Evolutionary conservation across 2,113 vertebrate species (phyloP), one percentile per base, ranked within the genome.

Genomic region (Chrysemys picta): DNA sequence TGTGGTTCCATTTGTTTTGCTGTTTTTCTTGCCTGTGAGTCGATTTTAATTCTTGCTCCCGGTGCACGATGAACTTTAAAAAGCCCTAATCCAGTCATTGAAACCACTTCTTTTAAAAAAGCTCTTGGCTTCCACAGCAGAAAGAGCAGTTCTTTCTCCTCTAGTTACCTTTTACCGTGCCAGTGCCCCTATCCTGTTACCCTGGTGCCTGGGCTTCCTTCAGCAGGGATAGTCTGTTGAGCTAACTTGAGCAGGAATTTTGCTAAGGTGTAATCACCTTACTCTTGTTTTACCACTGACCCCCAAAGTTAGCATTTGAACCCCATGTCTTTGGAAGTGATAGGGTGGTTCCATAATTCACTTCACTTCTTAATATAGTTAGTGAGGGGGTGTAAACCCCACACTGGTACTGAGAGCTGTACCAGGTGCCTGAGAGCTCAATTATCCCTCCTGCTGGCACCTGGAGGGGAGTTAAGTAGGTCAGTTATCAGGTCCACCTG

Each of bases 1-100:
- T 97, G 59, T 92, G 87, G 65, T 79, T 94, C 25, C 8, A 6
- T 65, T 95, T 91, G 24, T 53, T 94, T 95, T 89, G 69, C 27
- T 50, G 53, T 21, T 93, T 88, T 72, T 89, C 31, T 94, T 95
- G 24, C 57, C 31, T 91, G 24, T 83, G 57, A 3, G 50, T 91
- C 45, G 21, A 91, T 53, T 62, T 78, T 92, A 24, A 42, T 19
- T 91, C 5, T 53, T 75, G 7, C 14, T 93, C 1, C 69, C 81
- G 42, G 38, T 25, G 75, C 25, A 7, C 29, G 45, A 47, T 45
- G 42, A 78, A 78, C 45, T 78, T 27, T 47, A 47, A 45, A 78
- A 47, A 42, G 82, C 3, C 31, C 84, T 87, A 91, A 31, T 85
- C 52, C 59, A 72, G 2, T 78, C 85, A n/a, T 0, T 47, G 29